phyloP scores from a whole-genome alignment of 2,113 vertebrate genomes.

The Pseudorasbora parva region DNA sequence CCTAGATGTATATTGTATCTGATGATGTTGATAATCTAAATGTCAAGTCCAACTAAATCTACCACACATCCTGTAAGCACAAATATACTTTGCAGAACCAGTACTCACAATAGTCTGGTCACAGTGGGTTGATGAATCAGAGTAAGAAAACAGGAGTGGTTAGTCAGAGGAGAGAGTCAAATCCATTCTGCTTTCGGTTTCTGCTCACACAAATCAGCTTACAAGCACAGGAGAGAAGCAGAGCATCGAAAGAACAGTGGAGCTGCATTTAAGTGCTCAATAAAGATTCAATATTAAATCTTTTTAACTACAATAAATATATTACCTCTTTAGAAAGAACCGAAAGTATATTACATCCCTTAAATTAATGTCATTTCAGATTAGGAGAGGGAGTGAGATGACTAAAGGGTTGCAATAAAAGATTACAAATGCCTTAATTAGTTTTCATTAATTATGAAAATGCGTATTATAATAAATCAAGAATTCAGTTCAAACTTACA shows the following conservation, averaged over 20 bases:
- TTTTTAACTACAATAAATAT: background rate
- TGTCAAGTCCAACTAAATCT: background rate
- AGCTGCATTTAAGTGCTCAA: background rate
- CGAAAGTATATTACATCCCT: background rate
- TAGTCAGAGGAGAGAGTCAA: slow-evolving; percentile 37
- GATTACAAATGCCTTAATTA: background rate
- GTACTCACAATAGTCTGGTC: slow-evolving; percentile 68
- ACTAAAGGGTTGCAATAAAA: background rate
- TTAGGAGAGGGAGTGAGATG: background rate
- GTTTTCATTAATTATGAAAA: background rate
- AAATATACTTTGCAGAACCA: slow-evolving; percentile 7
- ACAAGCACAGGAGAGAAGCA: background rate
- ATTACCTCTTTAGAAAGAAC: background rate
- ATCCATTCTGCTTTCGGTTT: slow-evolving; percentile 10
- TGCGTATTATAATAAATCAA: background rate
- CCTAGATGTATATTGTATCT: background rate
- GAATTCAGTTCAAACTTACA: slow-evolving; percentile 56
- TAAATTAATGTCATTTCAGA: background rate
- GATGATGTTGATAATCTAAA: background rate
- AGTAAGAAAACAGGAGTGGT: slow-evolving; percentile 56
- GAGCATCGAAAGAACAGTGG: background rate
- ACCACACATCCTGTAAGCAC: background rate
- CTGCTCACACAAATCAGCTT: slow-evolving; percentile 13
- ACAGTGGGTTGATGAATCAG: slow-evolving; percentile 38
- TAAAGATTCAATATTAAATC: background rate